These are phyloP conservation scores for Anodontia alba DNA, from an alignment of 2,888 invertebrate genomes.

Conservation along the genomic window DNA sequence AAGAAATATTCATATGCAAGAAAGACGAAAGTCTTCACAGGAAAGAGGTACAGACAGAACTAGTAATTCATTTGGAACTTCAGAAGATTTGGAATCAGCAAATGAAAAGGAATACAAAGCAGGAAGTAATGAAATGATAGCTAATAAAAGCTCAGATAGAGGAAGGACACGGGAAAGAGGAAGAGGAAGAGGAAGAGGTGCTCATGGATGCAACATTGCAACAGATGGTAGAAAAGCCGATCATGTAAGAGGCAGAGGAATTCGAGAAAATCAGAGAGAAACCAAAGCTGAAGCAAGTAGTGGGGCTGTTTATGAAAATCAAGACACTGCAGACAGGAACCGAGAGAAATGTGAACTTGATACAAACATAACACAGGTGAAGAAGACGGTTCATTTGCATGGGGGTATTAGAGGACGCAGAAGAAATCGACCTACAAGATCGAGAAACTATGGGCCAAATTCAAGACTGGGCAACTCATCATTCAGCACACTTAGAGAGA, in stretches of 20 bases:
- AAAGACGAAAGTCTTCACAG: neutral
- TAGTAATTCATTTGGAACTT: neutral
- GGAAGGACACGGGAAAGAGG: neutral
- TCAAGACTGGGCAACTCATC: no score
- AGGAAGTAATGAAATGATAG: neutral
- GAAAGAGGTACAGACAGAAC: neutral
- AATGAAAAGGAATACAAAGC: neutral
- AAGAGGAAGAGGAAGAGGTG: neutral
- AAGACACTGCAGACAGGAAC: no score
- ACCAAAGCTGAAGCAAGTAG: neutral
- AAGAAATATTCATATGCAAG: neutral
- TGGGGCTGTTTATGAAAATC: neutral
- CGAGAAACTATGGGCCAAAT: neutral
- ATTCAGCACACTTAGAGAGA: neutral
- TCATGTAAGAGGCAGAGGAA: neutral
- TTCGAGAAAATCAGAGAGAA: neutral
- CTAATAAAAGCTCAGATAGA: neutral
- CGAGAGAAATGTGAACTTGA: no score
- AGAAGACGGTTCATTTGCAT: neutral
- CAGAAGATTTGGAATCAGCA: neutral
- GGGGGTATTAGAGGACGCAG: neutral
- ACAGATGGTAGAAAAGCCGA: neutral
- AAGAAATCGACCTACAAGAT: neutral
- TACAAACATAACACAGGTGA: neutral
- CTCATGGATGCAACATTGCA: neutral